phyloP scores from a whole-genome alignment of 2,888 invertebrate genomes.

The Cecidostiba fungosa region DNA sequence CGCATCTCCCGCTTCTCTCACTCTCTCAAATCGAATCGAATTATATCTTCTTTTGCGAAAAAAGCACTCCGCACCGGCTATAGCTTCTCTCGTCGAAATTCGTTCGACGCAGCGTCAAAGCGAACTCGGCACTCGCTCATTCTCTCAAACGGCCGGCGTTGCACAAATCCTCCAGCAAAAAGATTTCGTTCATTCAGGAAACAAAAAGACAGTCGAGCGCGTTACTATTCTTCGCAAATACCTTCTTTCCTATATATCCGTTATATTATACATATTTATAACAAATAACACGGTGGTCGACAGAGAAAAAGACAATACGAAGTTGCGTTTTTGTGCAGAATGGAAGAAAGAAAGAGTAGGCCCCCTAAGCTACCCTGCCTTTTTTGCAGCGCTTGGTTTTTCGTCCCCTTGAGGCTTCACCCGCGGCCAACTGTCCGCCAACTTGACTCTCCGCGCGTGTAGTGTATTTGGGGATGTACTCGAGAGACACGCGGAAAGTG shows the following conservation, averaged over 20 bases:
- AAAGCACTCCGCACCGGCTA: background rate
- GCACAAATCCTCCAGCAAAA: conserved; percentile 2
- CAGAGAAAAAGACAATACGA: background rate
- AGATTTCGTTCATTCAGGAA: conserved; percentile 9
- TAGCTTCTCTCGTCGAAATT: background rate
- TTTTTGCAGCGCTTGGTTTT: background rate
- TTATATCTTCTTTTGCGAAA: background rate
- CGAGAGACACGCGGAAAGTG: background rate
- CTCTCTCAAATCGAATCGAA: background rate
- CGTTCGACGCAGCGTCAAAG: background rate
- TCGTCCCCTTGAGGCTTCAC: background rate
- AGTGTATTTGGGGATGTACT: conserved; percentile 2
- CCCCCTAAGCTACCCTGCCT: background rate
- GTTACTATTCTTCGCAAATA: background rate
- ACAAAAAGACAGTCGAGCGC: conserved; percentile 36
- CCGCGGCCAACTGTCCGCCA: conserved; percentile 2
- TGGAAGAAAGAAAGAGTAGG: background rate
- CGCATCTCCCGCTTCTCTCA: background rate
- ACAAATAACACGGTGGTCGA: background rate
- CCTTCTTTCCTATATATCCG: background rate
- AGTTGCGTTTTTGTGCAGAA: background rate
- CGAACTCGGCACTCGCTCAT: background rate
- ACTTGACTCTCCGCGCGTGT: conserved; percentile 1
- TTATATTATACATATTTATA: background rate
- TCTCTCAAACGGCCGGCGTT: background rate